phyloP scores from a whole-genome alignment of 1,140 invertebrate genomes.

The Eciton burchellii region DNA sequence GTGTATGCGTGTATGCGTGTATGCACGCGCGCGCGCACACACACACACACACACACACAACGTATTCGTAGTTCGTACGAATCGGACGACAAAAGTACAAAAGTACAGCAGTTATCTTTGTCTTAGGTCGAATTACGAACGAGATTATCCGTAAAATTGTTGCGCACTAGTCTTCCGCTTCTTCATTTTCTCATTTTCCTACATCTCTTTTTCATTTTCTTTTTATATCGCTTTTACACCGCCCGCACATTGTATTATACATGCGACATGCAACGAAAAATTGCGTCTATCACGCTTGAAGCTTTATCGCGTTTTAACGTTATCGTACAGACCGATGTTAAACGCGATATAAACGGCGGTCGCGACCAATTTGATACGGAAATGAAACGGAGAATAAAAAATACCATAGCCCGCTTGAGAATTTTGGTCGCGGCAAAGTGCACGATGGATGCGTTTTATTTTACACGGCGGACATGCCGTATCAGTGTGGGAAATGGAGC shows the following conservation, averaged over 20 bases:
- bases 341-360: constrained; percentile 71
- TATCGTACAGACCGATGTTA: constrained; percentile 68
- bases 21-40: too few species aligned
- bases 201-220: constrained; percentile 12
- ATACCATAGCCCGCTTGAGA: constrained; percentile 43
- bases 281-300: constrained; percentile 45
- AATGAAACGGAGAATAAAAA: constrained; percentile 64
- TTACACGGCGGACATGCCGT: constrained; percentile 68
- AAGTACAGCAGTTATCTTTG: background rate
- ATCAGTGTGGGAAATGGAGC: constrained; percentile 71
- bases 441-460: constrained; percentile 63
- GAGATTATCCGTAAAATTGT: constrained; percentile 40
- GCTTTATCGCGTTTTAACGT: constrained; percentile 71
- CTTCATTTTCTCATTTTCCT: background rate
- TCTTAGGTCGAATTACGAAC: background rate
- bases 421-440: constrained; percentile 58
- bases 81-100: background rate
- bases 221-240: too few species aligned
- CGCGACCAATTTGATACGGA: constrained; percentile 63
- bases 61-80: too few species aligned
- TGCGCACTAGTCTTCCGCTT: background rate
- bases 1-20: too few species aligned
- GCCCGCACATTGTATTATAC: background rate
- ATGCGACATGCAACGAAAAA: constrained; percentile 47
- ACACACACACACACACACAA: too few species aligned